phyloP scores from a whole-genome alignment of 2,113 vertebrate genomes.

The Clarias macrocephalus region DNA sequence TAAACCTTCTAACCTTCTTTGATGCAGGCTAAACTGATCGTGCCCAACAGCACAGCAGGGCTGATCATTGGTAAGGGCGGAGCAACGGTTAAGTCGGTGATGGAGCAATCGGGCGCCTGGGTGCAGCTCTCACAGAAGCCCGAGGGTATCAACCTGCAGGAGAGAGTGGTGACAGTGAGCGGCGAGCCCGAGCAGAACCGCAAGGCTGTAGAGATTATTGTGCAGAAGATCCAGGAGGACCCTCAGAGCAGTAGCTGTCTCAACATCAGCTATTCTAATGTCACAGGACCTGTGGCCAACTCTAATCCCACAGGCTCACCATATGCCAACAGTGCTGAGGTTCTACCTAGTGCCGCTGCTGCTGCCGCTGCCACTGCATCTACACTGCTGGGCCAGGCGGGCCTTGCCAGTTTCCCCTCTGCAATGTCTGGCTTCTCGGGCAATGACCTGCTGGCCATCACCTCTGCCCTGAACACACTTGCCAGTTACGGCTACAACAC shows the following conservation, averaged over 20 bases:
- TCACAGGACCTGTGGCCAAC: constrained; percentile 91
- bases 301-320: constrained; percentile 93
- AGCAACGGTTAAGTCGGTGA: constrained; percentile 89
- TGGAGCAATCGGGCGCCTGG: constrained; percentile 94
- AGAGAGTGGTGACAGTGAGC: constrained; percentile 91
- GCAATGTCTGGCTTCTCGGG: constrained; percentile 88
- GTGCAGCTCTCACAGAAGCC: constrained; percentile 94
- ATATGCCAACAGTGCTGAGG: constrained; percentile 87
- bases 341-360: constrained; percentile 78
- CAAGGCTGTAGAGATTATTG: constrained; percentile 89
- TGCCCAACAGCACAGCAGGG: constrained; percentile 91
- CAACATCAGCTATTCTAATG: constrained; percentile 93
- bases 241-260: constrained; percentile 93
- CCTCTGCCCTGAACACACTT: constrained; percentile 90
- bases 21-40: constrained; percentile 88
- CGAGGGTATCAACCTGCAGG: constrained; percentile 91
- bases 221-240: constrained; percentile 94
- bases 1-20: constrained; percentile 33
- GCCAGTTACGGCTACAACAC: constrained; percentile 94
- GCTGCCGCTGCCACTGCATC: constrained; percentile 80
- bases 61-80: constrained; percentile 92
- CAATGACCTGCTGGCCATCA: constrained; percentile 90
- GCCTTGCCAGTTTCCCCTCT: constrained; percentile 81
- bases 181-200: constrained; percentile 89
- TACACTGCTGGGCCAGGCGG: constrained; percentile 83